Conservation (phyloP, 2,888 invertebrate genomes). For the Argyresthia albistria region DNA sequence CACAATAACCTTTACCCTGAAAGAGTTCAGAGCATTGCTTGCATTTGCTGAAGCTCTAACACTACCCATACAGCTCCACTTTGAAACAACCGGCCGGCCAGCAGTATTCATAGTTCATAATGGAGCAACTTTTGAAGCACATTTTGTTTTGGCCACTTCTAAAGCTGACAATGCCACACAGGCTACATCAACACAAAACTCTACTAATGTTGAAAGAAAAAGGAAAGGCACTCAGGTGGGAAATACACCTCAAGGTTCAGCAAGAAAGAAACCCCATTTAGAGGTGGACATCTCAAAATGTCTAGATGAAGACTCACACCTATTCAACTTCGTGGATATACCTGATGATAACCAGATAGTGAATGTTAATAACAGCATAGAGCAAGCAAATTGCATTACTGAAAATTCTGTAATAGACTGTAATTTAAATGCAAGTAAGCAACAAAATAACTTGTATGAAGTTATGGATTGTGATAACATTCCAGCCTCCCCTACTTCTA, state of each 20-base stretch:
- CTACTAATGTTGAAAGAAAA: conserved; percentile 34
- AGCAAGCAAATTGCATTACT: conserved; percentile 15
- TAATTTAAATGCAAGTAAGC: conserved; percentile 4
- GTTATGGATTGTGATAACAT: conserved; percentile 59
- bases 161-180: conserved; percentile 67
- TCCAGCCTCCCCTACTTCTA: conserved; percentile 74
- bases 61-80: conserved; percentile 78
- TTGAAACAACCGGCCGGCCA: conserved; percentile 85
- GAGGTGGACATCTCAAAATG: conserved; percentile 46
- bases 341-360: conserved; percentile 29
- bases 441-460: conserved; percentile 13
- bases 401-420: conserved; percentile 16
- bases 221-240: conserved; percentile 26
- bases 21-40: conserved; percentile 86
- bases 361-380: conserved; percentile 14
- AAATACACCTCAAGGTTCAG: conserved; percentile 19
- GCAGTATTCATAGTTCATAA: conserved; percentile 82
- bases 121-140: conserved; percentile 81
- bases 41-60: conserved; percentile 83
- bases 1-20: conserved; percentile 87
- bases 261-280: conserved; percentile 49
- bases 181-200: conserved; percentile 46
- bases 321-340: conserved; percentile 60
- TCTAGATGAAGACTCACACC: conserved; percentile 61
- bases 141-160: conserved; percentile 85